A percentile compares a stretch with the other conserved stretches of the same genome.
Conservation (phyloP, 2,888 invertebrate species). For the Leuctra nigra region DNA sequence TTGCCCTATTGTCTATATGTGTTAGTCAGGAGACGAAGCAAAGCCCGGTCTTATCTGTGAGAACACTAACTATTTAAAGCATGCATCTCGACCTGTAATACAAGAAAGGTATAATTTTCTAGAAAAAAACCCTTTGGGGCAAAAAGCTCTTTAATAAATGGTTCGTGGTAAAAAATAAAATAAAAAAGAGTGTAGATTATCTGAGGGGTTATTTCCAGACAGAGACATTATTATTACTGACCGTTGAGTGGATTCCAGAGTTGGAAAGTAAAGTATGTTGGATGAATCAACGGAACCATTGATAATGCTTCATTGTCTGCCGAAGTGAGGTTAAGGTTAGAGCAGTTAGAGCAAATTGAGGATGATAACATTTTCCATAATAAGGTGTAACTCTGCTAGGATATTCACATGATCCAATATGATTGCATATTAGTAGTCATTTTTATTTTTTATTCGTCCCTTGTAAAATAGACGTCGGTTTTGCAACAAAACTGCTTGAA, state of each 20-base stretch:
- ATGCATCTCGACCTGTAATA: conserved; percentile 7
- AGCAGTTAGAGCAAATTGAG: too few species aligned
- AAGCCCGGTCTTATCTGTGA: conserved; percentile 10
- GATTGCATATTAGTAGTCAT: too few species aligned
- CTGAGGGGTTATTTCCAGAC: conserved; percentile 6
- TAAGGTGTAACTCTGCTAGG: too few species aligned
- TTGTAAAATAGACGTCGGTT: too few species aligned
- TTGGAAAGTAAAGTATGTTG: too few species aligned
- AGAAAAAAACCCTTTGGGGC: conserved; percentile 5
- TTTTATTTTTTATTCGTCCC: too few species aligned
- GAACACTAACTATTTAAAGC: conserved; percentile 1
- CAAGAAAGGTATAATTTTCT: conserved; percentile 12
- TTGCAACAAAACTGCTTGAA: too few species aligned
- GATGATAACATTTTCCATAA: too few species aligned
- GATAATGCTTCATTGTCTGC: too few species aligned
- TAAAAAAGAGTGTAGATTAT: conserved; percentile 10
- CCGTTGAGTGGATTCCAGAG: conserved; percentile 10
- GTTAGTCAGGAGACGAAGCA: conserved; percentile 3
- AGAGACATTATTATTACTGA: conserved; percentile 16
- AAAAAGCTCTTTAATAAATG: conserved; percentile 16
- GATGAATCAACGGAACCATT: too few species aligned
- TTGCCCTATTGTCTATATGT: conserved; percentile 12
- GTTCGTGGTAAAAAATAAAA: conserved; percentile 8
- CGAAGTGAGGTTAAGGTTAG: too few species aligned
- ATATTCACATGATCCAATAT: too few species aligned